Evolutionary conservation across 2,888 invertebrate species (phyloP), one percentile per base, ranked within the genome.

Genomic region (Yponomeuta cagnagella): DNA sequence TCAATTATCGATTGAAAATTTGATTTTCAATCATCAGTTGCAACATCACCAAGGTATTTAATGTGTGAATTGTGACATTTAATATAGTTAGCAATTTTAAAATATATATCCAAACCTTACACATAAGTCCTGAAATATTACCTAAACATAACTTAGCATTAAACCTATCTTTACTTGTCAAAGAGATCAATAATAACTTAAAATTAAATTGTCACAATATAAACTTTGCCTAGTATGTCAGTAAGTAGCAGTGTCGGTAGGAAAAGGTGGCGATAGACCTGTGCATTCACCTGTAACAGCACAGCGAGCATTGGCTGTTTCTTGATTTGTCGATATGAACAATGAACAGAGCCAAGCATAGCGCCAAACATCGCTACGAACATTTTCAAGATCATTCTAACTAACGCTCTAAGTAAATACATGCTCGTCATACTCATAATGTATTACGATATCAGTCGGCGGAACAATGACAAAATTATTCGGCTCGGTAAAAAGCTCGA

Each of bases 101-200:
- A 48, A 66, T 66, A 70, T 64, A 72, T 70, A 71, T 72, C 72
- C 74, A 73, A 73, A 76, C 74, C 75, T 75, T 75, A 75, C 73
- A 75, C 73, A 48, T 48, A 76, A 74, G 75, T 75, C 74, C 77
- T 74, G 78, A 78, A 75, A 73, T 76, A 77, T 78, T 77, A 77
- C 77, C 75, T 74, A 76, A 75, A 72, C 75, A 76, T 73, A 73
- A 77, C 71, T 75, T 79, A 79, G 71, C 74, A 72, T 78, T 85
- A 84, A 79, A 78, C 78, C 81, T 88, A 88, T 82, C 85, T 84
- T 84, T 85, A 88, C 82, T 82, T 85, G 88, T 81, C 80, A 90
- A 91, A 89, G 92, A 92, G 92, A 92, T 92, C 92, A 92, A 58
- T 91, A 89, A 89, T 88, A 85, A 88, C 90, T 91, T 92, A 92